phyloP scores from a whole-genome alignment of 2,797 vertebrate species.

The Erithacus rubecula region DNA sequence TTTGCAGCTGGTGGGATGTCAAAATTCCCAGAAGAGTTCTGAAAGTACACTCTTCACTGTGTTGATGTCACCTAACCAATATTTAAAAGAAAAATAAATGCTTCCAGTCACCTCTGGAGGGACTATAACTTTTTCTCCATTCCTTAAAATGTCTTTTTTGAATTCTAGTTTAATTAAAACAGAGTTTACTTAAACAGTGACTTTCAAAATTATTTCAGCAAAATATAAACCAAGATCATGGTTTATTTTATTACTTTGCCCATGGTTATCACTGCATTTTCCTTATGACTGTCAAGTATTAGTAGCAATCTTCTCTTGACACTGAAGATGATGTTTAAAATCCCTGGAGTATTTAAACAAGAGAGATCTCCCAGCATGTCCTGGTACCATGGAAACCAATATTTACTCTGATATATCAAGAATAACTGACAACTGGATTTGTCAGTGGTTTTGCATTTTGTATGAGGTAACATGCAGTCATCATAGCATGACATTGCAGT shows the following conservation, averaged over 20 bases:
- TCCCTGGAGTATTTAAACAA: slow-evolving; percentile 19
- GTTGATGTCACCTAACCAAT: slow-evolving; percentile 3
- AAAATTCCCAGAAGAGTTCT: slow-evolving; percentile 25
- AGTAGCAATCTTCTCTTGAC: background rate
- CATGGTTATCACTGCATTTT: background rate
- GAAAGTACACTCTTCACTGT: background rate
- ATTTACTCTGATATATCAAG: slow-evolving; percentile 3
- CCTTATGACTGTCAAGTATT: slow-evolving; percentile 4
- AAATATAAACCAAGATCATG: slow-evolving; percentile 2
- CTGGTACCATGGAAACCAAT: slow-evolving; percentile 17
- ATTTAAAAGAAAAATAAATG: slow-evolving; percentile 21
- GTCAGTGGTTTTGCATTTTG: background rate
- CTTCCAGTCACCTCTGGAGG: background rate
- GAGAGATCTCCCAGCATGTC: background rate
- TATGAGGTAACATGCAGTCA: background rate
- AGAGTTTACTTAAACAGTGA: background rate
- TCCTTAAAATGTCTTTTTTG: background rate
- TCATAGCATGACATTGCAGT: background rate
- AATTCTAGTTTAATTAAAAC: slow-evolving; percentile 24
- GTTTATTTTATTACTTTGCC: background rate
- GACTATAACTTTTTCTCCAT: background rate
- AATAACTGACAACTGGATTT: slow-evolving; percentile 18
- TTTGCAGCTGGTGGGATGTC: slow-evolving; percentile 8
- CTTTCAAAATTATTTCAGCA: slow-evolving; percentile 12
- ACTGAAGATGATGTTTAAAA: slow-evolving; percentile 16